These are phyloP conservation scores for Sweltsa coloradensis DNA, from an alignment of 1,140 invertebrate genomes.

Conservation along the genomic window DNA sequence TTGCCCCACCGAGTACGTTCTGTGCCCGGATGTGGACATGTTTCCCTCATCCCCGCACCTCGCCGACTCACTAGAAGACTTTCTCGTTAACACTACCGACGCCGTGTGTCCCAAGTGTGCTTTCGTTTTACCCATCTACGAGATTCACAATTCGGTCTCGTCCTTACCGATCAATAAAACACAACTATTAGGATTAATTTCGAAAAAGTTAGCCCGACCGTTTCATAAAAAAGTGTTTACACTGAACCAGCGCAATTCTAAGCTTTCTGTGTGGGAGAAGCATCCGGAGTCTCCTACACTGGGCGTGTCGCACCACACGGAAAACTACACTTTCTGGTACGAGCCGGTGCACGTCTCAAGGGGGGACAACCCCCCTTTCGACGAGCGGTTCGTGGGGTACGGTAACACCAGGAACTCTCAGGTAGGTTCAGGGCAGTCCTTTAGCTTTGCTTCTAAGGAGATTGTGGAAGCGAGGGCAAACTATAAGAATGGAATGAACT, in stretches of 20 bases:
- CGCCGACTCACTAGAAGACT: background rate
- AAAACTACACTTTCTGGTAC: conserved; percentile 22
- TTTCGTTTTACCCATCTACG: conserved; percentile 41
- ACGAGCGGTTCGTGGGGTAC: conserved; percentile 42
- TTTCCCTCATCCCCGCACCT: conserved; percentile 13
- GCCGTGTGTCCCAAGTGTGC: conserved; percentile 22
- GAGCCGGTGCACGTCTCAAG: conserved; percentile 39
- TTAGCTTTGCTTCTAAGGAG: too few species aligned
- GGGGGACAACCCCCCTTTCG: conserved; percentile 30
- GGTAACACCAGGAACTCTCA: conserved; percentile 43
- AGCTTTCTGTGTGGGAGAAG: conserved; percentile 29
- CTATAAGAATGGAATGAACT: too few species aligned
- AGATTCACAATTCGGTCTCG: conserved; percentile 25
- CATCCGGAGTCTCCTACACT: background rate
- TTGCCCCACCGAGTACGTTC: conserved; percentile 20
- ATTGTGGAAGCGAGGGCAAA: too few species aligned
- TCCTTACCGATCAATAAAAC: conserved; percentile 29
- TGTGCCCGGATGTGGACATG: conserved; percentile 22
- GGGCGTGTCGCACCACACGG: background rate
- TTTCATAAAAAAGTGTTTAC: conserved; percentile 35
- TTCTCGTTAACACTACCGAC: background rate
- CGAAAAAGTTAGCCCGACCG: conserved; percentile 28
- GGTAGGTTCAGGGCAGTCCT: too few species aligned
- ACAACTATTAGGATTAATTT: conserved; percentile 29
- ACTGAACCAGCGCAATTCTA: conserved; percentile 25